Percentiles rank a stretch among this genome's conserved stretches.
Evolutionary conservation across 2,113 vertebrate species (phyloP).

Genomic region (Elanoides forficatus): DNA sequence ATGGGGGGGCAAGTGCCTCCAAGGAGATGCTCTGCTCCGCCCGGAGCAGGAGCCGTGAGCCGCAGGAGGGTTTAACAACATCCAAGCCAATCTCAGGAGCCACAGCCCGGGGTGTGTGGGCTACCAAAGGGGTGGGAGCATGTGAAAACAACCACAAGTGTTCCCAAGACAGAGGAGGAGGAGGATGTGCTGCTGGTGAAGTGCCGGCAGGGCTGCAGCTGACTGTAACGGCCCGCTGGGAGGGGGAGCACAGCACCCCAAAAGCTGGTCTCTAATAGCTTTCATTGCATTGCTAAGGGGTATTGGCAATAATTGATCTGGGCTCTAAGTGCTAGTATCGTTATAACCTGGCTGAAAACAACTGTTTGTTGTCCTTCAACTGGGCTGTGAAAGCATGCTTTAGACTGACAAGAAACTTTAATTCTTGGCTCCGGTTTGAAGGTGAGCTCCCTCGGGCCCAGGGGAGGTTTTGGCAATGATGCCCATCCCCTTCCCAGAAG

Average conservation of each 20-base stretch:
- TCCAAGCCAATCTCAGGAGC: neutral
- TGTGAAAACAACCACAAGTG: neutral
- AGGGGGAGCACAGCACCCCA: neutral
- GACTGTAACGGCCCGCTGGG: fast-evolving
- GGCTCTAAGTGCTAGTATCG: fast-evolving
- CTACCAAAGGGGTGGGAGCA: neutral
- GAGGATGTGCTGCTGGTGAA: fast-evolving
- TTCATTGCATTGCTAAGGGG: neutral
- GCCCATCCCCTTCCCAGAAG: fast-evolving
- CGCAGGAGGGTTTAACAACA: neutral
- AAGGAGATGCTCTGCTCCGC: neutral
- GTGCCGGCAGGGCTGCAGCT: neutral
- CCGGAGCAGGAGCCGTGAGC: neutral
- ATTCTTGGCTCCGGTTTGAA: fast-evolving
- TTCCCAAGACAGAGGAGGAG: neutral
- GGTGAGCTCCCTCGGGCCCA: neutral
- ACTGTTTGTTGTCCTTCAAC: neutral
- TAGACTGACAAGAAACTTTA: neutral
- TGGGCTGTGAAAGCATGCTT: neutral
- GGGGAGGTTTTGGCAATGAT: neutral
- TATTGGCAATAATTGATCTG: neutral
- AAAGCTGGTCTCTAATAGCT: neutral
- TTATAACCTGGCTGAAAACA: neutral
- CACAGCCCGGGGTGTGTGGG: fast-evolving
- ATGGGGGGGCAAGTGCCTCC: fast-evolving